Base-by-base conservation (phyloP, 2,797 vertebrate species). In the Valencia hispanica region DNA sequence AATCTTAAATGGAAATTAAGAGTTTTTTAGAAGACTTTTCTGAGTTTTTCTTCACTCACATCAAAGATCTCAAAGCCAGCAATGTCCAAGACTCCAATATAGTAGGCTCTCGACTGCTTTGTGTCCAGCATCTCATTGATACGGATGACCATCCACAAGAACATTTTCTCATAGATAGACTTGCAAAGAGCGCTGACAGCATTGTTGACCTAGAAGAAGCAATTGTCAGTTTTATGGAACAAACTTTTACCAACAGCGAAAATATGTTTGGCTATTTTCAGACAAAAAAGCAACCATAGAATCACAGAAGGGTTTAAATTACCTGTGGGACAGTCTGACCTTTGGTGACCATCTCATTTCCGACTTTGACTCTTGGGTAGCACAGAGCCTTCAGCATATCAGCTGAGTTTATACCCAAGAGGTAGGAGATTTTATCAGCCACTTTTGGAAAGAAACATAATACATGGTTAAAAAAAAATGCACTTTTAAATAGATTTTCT, bases 41-140 rank as follows among this genome's bases (percentile, higher is more conserved):
- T 22, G 11, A 48, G 72, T 36, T 72, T 27, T 14, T 45, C 34
- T 20, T 43, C 3, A 79, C 91, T 92, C 63, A 97, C 96, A 94
- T 97, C 96, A 78, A 97, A 97, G 55, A 97, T 97, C 88, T 97
- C 96, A 89, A 97, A 97, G 65, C 96, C 96, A 68, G 96, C 96
- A 0, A 97, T 97, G 79, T 97, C 97, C 75, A 97, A 75, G 73
- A 97, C 96, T 0, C 96, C 96, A 81, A 96, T 97, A 70, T 96
- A 97, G 79, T 94, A 96, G 47, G 95, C 92, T 61, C 97, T 93
- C 0, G 95, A 87, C 18, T 96, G 93, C 69, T 8, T 92, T 77
- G 90, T 97, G 59, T 97, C 96, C 87, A 97, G 88, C 59, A 96
- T 96, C 80, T 97, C 94, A 89, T 97, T 97, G 86, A 97, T 96